Evolutionary conservation across 2,888 invertebrate genomes (phyloP), one percentile per base, ranked within the genome.

Genomic region (Drosophila nigricruria): DNA sequence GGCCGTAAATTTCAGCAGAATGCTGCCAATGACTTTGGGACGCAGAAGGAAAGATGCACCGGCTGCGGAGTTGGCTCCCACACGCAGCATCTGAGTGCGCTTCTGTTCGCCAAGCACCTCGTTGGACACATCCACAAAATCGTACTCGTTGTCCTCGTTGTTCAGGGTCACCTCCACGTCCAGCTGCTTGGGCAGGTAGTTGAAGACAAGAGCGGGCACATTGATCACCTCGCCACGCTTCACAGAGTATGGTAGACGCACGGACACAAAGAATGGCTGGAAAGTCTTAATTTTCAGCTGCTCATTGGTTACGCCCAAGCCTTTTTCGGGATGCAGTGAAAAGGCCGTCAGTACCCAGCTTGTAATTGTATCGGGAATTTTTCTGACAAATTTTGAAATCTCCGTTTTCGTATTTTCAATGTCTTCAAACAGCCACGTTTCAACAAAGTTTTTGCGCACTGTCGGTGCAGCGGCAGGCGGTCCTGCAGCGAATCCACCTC

Each of bases 141-240:
- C 99, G 30, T 97, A 91, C 58, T 96, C 95, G 77, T 96, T 95
- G 57, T 96, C 95, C 40, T 95, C 94, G 92, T 97, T 97, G 81
- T 97, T 96, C 84, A 98, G 93, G 0, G 96, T 96, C 0, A 98
- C 95, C 81, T 97, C 96, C 0, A 97, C 97, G 30, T 94, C 94
- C 0, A 96, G 94, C 80, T 97, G 96, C 65, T 95, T 95, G 27
- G 95, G 95, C 92, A 97, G 94, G 88, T 98, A 97, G 92, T 98
- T 99, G 91, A 96, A 97, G 12, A 98, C 95, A 14, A 97, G 96
- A 8, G 97, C 95, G 45, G 98, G 96, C 47, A 98, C 95, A 0
- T 97, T 96, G 57, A 99, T 94, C 20, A 96, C 96, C 93, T 99
- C 99, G 20, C 97, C 98, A 69, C 96, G 94, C 82, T 97, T 96